Conservation (phyloP, 2,888 invertebrate species). For the Parelbella ahira region DNA sequence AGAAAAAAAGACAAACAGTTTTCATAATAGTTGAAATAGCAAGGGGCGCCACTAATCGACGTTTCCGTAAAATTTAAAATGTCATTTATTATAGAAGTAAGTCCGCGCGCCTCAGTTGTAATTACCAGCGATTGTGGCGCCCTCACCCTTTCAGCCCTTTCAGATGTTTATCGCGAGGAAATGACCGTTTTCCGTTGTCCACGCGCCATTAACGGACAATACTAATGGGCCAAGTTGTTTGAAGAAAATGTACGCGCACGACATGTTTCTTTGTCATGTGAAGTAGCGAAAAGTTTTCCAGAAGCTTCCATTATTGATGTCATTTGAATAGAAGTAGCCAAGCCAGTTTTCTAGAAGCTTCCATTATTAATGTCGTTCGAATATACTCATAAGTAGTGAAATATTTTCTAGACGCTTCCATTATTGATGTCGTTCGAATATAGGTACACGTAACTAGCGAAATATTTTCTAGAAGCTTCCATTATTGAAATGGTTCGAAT, state of each 20-base stretch:
- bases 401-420: no score
- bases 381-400: no score
- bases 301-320: no score
- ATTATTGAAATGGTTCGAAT: no score
- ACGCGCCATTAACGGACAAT: conserved; percentile 74
- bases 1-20: no score
- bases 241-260: conserved; percentile 22
- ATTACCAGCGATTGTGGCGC: conserved; percentile 63
- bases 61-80: conserved; percentile 54
- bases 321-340: no score
- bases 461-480: no score
- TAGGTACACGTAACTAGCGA: no score
- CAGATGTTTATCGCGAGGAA: conserved; percentile 79
- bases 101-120: conserved; percentile 47
- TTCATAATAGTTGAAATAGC: conserved; percentile 14
- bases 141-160: conserved; percentile 75
- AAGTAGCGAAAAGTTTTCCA: conserved; percentile 4
- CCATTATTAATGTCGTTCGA: no score
- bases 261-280: conserved; percentile 15
- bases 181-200: conserved; percentile 79
- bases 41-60: conserved; percentile 40
- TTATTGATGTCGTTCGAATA: no score
- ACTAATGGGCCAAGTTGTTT: conserved; percentile 66
- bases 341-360: no score
- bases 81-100: conserved; percentile 43